Evolutionary conservation across 2,113 vertebrate species (phyloP), one percentile per base, ranked within the genome.

Genomic region (Crypturellus undulatus): DNA sequence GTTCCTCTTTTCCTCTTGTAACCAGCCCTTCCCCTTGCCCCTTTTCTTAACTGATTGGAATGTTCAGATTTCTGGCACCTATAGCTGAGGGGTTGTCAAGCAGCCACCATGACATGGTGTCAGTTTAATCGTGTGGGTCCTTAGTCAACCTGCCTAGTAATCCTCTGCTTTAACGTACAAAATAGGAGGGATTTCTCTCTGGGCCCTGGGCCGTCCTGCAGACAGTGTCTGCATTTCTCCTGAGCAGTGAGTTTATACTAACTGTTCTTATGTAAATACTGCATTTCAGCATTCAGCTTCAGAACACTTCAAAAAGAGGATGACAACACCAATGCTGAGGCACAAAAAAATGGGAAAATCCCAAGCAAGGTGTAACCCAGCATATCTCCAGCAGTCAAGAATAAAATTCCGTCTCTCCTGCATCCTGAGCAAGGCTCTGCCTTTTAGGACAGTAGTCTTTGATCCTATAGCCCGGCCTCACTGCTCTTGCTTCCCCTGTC

Each of bases 61-160:
- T 81, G 51, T 69, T 68, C 60, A 30, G 84, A 90, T 88, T 83
- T 45, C n/a, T 42, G 36, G 71, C 78, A 86, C 56, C 40, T 93
- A 93, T 92, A 94, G 88, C 69, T 92, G 90, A 95, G 79, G 87
- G 86, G 77, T 81, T 90, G 60, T 87, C 52, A 64, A 71, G 95
- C 82, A 75, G 38, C 88, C 83, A 71, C 26, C 34, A 95, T 88
- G 72, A 91, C 84, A 17, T 42, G 85, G 68, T 91, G 72, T 85
- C 52, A 85, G 87, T 91, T 91, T 94, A 90, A 45, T 56, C 71
- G 62, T 86, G 82, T 93, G 87, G 87, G 82, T 78, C 72, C 84
- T 88, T 93, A 63, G 89, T 94, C 0, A 77, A 88, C 83, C 94
- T 93, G 79, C 87, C n/a, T 90, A 84, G 92, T 93, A 96, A 88